Evolutionary conservation across 2,888 invertebrate genomes (phyloP), one percentile per base, ranked within the genome.

Genomic region (Hydropsyche betteni): DNA sequence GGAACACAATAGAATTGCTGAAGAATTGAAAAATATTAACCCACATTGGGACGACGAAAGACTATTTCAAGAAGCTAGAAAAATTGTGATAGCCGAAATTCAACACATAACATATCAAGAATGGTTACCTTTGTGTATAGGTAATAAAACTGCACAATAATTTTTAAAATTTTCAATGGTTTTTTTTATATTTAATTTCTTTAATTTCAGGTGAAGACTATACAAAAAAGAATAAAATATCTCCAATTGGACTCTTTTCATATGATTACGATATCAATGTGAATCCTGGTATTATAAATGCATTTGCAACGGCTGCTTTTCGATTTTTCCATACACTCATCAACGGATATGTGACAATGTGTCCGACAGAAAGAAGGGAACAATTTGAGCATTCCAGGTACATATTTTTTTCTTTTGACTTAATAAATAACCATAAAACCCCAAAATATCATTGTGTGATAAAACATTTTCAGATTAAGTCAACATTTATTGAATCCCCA

Each of bases 271-370:
- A 88, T 80, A 86, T 88, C 16, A 85, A 86, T 1, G 89, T 92
- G 0, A 89, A 92, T 82, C 90, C 92, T 0, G 90, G 89, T 1
- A 84, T 90, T 52, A 86, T 93, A 76, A 92, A 92, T 81, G 90
- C 90, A 77, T 92, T 92, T 81, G 89, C 91, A 0, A 90, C 89
- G 0, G 91, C 90, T 0, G 93, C 93, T 34, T 92, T 91, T 83
- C 86, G 93, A 82, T 92, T 89, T 82, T 90, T 93, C 82, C 93
- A 93, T 83, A 88, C 91, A 0, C 83, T 90, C 69, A 89, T 93
- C 76, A 91, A 85, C 0, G 86, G 85, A 68, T 82, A 84, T 53
- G 83, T 87, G 78, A 83, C 84, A 83, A 82, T 83, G 4, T 86
- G 86, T 34, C 85, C 86, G 0, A 81, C 82, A 16, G 64, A 75